These are phyloP conservation scores for Pogonomyrmex californicus DNA, from an alignment of 1,140 invertebrate genomes.

Conservation along the genomic window DNA sequence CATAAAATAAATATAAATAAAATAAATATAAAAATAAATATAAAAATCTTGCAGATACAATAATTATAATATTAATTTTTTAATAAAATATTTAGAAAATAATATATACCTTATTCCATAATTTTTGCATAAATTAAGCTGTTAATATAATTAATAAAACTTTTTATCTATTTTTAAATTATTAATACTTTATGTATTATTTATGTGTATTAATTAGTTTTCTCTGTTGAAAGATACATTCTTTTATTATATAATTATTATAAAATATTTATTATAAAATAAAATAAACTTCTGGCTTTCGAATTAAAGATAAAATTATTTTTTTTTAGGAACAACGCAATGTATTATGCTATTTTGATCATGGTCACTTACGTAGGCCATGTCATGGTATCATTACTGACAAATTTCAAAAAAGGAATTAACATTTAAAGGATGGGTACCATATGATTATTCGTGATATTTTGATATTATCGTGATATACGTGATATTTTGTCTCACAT, in stretches of 20 bases:
- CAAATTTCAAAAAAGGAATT: conserved; percentile 48
- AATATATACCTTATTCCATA: background rate
- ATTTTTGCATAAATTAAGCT: background rate
- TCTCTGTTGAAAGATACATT: background rate
- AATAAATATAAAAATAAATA: too few species aligned
- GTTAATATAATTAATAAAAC: background rate
- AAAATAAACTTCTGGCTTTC: background rate
- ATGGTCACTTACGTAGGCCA: conserved; percentile 44
- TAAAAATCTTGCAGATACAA: background rate
- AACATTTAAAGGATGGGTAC: conserved; percentile 73
- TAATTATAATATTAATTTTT: background rate
- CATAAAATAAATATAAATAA: too few species aligned
- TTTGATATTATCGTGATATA: too few species aligned
- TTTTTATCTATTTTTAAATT: background rate
- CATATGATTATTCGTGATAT: conserved; percentile 56
- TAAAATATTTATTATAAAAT: too few species aligned
- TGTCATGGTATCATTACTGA: conserved; percentile 61
- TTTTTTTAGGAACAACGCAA: background rate
- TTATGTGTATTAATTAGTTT: background rate
- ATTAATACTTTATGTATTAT: background rate
- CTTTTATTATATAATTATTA: too few species aligned
- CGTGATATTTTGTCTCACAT: conserved; percentile 23
- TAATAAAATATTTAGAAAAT: background rate
- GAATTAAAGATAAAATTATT: background rate
- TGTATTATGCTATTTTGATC: conserved; percentile 60